Percentiles rank a stretch among this genome's conserved stretches.
Conservation (phyloP, 2,113 vertebrate species). For the Puffinus mauretanicus region DNA sequence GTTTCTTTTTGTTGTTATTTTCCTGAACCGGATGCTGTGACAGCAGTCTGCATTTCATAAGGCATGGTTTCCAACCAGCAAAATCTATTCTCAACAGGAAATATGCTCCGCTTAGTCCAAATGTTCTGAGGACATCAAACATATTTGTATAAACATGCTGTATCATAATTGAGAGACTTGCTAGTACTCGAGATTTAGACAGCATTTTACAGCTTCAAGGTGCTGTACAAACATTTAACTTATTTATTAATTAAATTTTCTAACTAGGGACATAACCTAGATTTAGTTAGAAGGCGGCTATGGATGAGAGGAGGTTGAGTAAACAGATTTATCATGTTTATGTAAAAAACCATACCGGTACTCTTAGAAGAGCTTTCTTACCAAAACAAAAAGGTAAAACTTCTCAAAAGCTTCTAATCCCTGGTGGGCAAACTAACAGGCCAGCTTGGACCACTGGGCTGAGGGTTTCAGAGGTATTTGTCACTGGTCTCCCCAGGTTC, state of each 20-base stretch:
- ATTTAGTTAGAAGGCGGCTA: conserved; percentile 8
- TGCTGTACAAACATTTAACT: conserved; percentile 55
- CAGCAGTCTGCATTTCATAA: not conserved
- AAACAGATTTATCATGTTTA: conserved; percentile 3
- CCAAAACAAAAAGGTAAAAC: not conserved
- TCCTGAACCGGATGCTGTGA: not conserved
- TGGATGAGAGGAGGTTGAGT: not conserved
- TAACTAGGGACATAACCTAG: conserved; percentile 56
- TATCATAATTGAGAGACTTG: conserved; percentile 7
- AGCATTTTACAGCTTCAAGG: conserved; percentile 49
- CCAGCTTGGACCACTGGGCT: not conserved
- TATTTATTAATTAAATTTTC: conserved; percentile 55
- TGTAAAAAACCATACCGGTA: not conserved
- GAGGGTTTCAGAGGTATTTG: not conserved
- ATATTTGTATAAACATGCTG: conserved; percentile 5
- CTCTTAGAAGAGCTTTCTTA: not conserved
- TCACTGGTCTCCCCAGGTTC: not conserved
- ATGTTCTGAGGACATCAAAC: conserved; percentile 25
- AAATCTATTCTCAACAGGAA: conserved; percentile 43
- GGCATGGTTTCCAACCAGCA: conserved; percentile 1
- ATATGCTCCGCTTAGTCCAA: conserved; percentile 1
- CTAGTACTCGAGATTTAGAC: conserved; percentile 5
- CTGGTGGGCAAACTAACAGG: fast-evolving
- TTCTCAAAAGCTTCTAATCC: not conserved
- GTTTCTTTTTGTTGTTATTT: not conserved